Base-by-base conservation (phyloP, 2,113 vertebrate species). In the Solenodon paradoxus region DNA sequence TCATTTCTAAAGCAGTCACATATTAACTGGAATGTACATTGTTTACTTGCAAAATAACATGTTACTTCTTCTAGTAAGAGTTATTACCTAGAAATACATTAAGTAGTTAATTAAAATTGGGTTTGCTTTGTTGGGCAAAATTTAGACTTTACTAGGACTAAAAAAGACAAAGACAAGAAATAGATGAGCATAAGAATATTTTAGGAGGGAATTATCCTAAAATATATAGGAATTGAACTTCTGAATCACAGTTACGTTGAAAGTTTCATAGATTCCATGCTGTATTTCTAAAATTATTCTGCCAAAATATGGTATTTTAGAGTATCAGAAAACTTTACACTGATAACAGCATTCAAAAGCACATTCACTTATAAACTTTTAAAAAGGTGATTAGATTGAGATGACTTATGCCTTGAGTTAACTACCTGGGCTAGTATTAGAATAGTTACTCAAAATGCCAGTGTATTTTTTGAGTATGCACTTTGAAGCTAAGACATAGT, bases 401-500 rank as follows among this genome's bases (percentile, higher is more conserved):
- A 32, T 68, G 57, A 26, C 30, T 80, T 96, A 96, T 94, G 57
- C 55, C 35, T 89, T 94, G 71, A 95, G 59, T 95, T 97, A 87
- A 32, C 59, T 94, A 22, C 3, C 0, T 94, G 61, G 68, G 40
- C 40, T 77, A 81, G 45, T 63, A 35, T 24, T 72, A 30, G n/a
- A 81, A 24, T 61, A 93, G 61, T 93, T 90, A 61, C 6, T 38
- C 77, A 51, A 82, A 95, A 81, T 72, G 66, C 79, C 88, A 93
- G 35, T 69, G 22, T 79, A 66, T 80, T 75, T 90, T 90, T 97
- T 92, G 69, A 68, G 20, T 93, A 80, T 74, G 55, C 75, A 95
- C 74, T 96, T 93, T 90, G 93, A 95, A 82, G 51, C 64, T 82
- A 81, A 95, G 47, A 40, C 66, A 93, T 8, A 11, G 32, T 94